A percentile compares a stretch with the other conserved stretches of the same genome.
Conservation (phyloP, 2,888 invertebrate genomes). For the Lysandra bellargus region DNA sequence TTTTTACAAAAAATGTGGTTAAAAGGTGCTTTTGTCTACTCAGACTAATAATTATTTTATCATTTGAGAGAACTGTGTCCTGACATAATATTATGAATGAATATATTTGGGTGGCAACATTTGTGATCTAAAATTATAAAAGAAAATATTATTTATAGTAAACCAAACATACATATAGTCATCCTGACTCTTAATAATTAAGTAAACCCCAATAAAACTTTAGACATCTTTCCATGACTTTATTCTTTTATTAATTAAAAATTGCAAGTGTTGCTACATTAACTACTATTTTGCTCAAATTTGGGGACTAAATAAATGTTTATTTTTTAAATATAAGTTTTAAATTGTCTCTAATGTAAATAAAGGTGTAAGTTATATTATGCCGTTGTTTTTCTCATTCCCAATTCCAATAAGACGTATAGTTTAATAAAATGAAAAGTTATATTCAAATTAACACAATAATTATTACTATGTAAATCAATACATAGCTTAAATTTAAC, state of each 20-base stretch:
- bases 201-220: constrained; percentile 17
- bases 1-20: constrained; percentile 19
- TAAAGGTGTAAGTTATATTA: constrained; percentile 70
- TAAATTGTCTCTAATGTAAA: constrained; percentile 49
- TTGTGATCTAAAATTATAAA: constrained; percentile 25
- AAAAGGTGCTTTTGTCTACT: constrained; percentile 32
- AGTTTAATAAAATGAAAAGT: not conserved
- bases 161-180: not conserved
- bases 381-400: constrained; percentile 45
- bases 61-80: constrained; percentile 10
- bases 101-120: constrained; percentile 35
- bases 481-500: not conserved
- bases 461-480: not conserved
- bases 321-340: constrained; percentile 56
- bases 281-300: constrained; percentile 55
- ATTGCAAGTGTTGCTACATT: constrained; percentile 42
- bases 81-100: constrained; percentile 19
- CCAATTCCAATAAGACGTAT: not conserved
- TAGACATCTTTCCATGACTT: constrained; percentile 23
- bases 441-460: not conserved
- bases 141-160: not conserved
- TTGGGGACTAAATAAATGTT: constrained; percentile 50
- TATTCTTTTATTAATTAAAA: constrained; percentile 8
- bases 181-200: not conserved
- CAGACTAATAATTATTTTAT: constrained; percentile 8